Evolutionary conservation across 2,888 invertebrate species (phyloP).

Genomic region (Hirtodrosophila duncani): DNA sequence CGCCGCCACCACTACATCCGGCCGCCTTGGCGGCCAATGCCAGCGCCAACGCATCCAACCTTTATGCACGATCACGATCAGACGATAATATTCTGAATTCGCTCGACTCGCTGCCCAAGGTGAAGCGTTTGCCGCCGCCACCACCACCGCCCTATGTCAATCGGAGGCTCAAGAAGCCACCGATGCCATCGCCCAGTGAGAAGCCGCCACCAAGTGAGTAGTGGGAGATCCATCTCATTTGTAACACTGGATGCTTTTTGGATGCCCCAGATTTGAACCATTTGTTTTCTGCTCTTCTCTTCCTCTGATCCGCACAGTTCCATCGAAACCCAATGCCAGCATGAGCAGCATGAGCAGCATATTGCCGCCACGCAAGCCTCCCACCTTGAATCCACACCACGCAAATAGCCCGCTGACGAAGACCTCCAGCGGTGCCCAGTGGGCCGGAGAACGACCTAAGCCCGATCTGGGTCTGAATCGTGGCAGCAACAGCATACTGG

Average conservation of each 20-base stretch:
- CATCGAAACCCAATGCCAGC: slow-evolving; percentile 67
- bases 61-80: slow-evolving; percentile 86
- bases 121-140: slow-evolving; percentile 80
- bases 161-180: slow-evolving; percentile 77
- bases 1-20: slow-evolving; percentile 82
- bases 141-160: slow-evolving; percentile 81
- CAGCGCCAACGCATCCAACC: slow-evolving; percentile 53
- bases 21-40: slow-evolving; percentile 72
- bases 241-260: too few species aligned
- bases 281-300: too few species aligned
- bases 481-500: slow-evolving; percentile 68
- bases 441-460: slow-evolving; percentile 74
- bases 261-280: too few species aligned
- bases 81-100: slow-evolving; percentile 89
- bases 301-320: slow-evolving; percentile 61
- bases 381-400: slow-evolving; percentile 62
- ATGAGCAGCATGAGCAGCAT: slow-evolving; percentile 41
- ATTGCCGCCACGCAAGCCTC: slow-evolving; percentile 67
- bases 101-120: slow-evolving; percentile 80
- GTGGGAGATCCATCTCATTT: too few species aligned
- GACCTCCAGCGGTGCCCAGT: slow-evolving; percentile 74
- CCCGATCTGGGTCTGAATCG: slow-evolving; percentile 61
- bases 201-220: slow-evolving; percentile 78
- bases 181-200: slow-evolving; percentile 79
- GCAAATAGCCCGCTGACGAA: slow-evolving; percentile 72